Conservation (phyloP, 2,113 vertebrate genomes). For the Thunnus maccoyii region DNA sequence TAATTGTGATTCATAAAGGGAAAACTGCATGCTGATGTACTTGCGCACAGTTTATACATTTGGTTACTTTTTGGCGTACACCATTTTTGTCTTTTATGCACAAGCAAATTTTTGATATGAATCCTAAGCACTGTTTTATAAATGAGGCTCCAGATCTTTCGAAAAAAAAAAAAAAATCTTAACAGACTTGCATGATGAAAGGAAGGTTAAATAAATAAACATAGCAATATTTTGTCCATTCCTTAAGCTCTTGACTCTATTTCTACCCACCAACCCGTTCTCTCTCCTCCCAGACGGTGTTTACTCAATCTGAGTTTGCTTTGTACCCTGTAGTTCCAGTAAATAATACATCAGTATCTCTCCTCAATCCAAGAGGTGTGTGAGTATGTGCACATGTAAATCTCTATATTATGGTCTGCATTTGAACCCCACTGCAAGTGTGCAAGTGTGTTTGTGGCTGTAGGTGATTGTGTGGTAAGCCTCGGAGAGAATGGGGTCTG, state of each 20-base stretch:
- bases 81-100: neutral
- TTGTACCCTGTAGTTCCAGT: constrained; percentile 43
- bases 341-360: constrained; percentile 58
- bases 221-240: neutral
- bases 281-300: constrained; percentile 20
- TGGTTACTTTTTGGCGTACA: neutral
- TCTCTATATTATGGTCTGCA: constrained; percentile 18
- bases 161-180: neutral
- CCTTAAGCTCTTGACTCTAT: neutral
- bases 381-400: constrained; percentile 18
- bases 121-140: neutral
- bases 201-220: neutral
- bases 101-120: neutral
- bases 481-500: constrained; percentile 40
- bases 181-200: neutral
- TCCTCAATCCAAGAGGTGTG: constrained; percentile 22
- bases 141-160: neutral
- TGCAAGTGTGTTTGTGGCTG: constrained; percentile 9
- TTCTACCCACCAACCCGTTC: neutral
- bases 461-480: constrained; percentile 32
- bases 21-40: too few species aligned
- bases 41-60: neutral
- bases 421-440: constrained; percentile 20
- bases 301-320: constrained; percentile 44
- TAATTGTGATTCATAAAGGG: neutral